Percentiles rank a stretch among this genome's conserved stretches.
Evolutionary conservation across 2,797 vertebrate genomes (phyloP).

Genomic region (Poecilia velifera): DNA sequence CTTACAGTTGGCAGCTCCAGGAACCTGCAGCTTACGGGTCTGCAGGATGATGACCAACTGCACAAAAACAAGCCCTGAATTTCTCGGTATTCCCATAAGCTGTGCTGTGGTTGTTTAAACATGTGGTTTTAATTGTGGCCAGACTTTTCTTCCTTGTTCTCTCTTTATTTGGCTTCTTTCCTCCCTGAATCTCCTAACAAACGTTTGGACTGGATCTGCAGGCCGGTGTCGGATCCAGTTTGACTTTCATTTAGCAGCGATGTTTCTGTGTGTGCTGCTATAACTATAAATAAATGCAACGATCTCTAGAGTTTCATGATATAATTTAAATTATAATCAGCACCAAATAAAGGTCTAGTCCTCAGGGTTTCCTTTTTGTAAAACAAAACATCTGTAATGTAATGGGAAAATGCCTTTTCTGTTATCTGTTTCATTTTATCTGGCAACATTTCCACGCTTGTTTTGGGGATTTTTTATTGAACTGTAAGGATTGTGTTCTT

Average conservation of each 20-base stretch:
- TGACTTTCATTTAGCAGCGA: conserved; percentile 32
- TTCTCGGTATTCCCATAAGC: conserved; percentile 54
- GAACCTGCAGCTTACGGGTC: conserved; percentile 28
- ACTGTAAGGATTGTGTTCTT: no score
- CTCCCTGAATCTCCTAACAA: conserved; percentile 48
- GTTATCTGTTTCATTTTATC: neutral
- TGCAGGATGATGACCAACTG: conserved; percentile 34
- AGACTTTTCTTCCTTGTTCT: conserved; percentile 21
- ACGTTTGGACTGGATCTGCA: conserved; percentile 45
- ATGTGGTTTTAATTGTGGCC: conserved; percentile 74
- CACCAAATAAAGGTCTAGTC: conserved; percentile 6
- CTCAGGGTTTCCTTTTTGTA: conserved; percentile 14
- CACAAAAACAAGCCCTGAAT: conserved; percentile 52
- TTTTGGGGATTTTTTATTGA: no score
- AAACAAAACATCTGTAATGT: neutral
- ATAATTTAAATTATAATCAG: conserved; percentile 39
- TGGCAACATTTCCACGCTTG: neutral
- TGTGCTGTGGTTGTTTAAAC: conserved; percentile 57
- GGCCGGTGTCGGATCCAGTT: conserved; percentile 37
- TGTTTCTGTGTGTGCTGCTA: conserved; percentile 11
- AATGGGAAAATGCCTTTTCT: neutral
- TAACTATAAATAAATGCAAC: conserved; percentile 12
- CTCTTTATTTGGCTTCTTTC: conserved; percentile 29
- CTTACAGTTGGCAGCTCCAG: conserved; percentile 27
- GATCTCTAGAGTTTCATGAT: conserved; percentile 11